Conservation (phyloP, 2,113 vertebrate genomes). For the Boulengeromyrus knoepffleri region DNA sequence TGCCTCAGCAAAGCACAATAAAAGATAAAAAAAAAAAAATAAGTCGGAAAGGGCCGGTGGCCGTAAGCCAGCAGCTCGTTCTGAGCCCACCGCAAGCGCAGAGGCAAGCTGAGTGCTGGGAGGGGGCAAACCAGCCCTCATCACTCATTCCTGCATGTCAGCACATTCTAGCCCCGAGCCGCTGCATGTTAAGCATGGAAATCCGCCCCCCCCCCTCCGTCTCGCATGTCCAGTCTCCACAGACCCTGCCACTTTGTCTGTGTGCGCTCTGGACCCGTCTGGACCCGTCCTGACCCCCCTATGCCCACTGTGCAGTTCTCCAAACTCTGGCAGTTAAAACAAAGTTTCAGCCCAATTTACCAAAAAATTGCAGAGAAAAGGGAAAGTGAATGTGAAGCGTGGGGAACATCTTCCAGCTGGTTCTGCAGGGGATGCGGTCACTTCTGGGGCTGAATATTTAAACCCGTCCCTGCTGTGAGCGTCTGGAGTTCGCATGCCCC, state of each 20-base stretch:
- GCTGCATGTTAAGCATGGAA: conserved; percentile 26
- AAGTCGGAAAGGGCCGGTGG: conserved; percentile 4
- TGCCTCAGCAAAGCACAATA: conserved; percentile 19
- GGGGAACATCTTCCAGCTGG: background rate
- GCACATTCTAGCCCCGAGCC: conserved; percentile 55
- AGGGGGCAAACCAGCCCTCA: conserved; percentile 51
- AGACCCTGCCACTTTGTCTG: conserved; percentile 38
- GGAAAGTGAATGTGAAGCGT: background rate
- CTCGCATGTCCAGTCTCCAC: background rate
- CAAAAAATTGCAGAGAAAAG: background rate
- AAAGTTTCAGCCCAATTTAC: background rate
- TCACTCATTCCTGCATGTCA: conserved; percentile 64
- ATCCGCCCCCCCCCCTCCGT: conserved; percentile 16
- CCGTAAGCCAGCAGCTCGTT: conserved; percentile 30
- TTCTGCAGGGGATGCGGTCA: background rate
- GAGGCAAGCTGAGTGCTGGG: conserved; percentile 34
- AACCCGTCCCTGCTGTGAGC: background rate
- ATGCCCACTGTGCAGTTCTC: background rate
- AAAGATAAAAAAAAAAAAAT: conserved; percentile 53
- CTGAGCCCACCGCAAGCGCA: conserved; percentile 39
- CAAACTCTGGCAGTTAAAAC: background rate
- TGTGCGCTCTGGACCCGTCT: background rate
- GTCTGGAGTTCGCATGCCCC: background rate
- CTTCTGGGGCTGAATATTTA: background rate
- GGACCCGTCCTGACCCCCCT: background rate